Evolutionary conservation across 2,113 vertebrate species (phyloP).

Genomic region (Tylochromis polylepis): DNA sequence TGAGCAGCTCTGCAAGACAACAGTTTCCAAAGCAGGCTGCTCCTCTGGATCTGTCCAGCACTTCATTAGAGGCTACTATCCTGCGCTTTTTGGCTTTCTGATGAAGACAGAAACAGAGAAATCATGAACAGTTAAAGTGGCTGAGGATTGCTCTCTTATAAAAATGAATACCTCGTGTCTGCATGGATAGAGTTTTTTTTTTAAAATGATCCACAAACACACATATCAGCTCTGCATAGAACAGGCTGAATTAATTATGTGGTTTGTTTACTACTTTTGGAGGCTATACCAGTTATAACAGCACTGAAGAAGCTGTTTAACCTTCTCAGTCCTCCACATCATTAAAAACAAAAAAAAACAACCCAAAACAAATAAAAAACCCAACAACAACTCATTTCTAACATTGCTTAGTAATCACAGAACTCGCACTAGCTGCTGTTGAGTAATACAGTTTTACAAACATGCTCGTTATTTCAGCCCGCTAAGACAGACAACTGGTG

Average conservation of each 20-base stretch:
- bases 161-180: background rate
- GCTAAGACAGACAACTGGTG: background rate
- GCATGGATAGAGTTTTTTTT: background rate
- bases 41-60: slow-evolving; percentile 63
- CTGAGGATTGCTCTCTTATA: too few species aligned
- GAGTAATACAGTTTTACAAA: background rate
- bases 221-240: background rate
- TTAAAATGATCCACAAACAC: slow-evolving; percentile 33
- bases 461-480: background rate
- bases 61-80: slow-evolving; percentile 30
- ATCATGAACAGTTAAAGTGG: background rate
- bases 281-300: slow-evolving; percentile 67
- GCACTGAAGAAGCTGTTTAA: slow-evolving; percentile 57
- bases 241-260: slow-evolving; percentile 4
- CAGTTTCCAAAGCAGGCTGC: slow-evolving; percentile 71
- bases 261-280: slow-evolving; percentile 50
- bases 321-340: slow-evolving; percentile 67
- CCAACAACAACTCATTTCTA: too few species aligned
- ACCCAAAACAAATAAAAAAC: too few species aligned
- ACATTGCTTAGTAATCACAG: background rate
- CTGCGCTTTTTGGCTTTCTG: slow-evolving; percentile 71
- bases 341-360: background rate
- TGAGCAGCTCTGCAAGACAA: slow-evolving; percentile 77
- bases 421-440: background rate
- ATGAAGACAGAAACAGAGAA: background rate